Evolutionary conservation across 1,140 invertebrate species (phyloP).

Genomic region (Hycleus phaleratus): DNA sequence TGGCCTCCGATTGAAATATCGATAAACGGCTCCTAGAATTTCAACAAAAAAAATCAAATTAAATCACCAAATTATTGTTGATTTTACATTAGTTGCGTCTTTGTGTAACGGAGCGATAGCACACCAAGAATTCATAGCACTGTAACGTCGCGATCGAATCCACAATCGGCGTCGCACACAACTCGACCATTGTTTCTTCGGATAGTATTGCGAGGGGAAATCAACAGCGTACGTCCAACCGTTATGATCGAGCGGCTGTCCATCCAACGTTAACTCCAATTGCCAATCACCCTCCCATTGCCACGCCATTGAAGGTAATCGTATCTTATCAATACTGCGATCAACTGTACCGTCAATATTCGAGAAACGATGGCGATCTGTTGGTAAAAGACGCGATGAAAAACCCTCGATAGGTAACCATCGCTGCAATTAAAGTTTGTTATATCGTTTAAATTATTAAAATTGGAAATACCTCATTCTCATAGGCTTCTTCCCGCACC

Average conservation of each 20-base stretch:
- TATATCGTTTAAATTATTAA: neutral
- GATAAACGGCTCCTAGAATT: slow-evolving; percentile 63
- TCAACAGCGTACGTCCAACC: slow-evolving; percentile 93
- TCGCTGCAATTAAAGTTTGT: slow-evolving; percentile 46
- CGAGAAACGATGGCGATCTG: slow-evolving; percentile 78
- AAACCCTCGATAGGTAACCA: slow-evolving; percentile 90
- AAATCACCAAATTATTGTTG: neutral
- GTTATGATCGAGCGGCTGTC: slow-evolving; percentile 78
- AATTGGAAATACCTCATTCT: slow-evolving; percentile 67
- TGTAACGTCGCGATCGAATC: slow-evolving; percentile 78
- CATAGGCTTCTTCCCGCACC: slow-evolving; percentile 82
- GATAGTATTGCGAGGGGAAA: slow-evolving; percentile 77
- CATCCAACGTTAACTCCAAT: slow-evolving; percentile 78
- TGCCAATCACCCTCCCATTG: slow-evolving; percentile 93
- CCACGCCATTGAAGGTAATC: slow-evolving; percentile 84
- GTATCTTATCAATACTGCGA: slow-evolving; percentile 68
- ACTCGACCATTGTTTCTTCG: slow-evolving; percentile 82
- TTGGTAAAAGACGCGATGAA: slow-evolving; percentile 69
- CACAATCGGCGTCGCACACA: slow-evolving; percentile 84
- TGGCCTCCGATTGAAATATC: slow-evolving; percentile 80
- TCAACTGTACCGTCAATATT: slow-evolving; percentile 72
- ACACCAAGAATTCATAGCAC: slow-evolving; percentile 86
- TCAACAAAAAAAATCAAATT: neutral
- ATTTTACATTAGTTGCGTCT: slow-evolving; percentile 66
- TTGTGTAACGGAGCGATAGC: slow-evolving; percentile 80